Conservation (phyloP, 2,113 vertebrate species). For the Noctilio leporinus region DNA sequence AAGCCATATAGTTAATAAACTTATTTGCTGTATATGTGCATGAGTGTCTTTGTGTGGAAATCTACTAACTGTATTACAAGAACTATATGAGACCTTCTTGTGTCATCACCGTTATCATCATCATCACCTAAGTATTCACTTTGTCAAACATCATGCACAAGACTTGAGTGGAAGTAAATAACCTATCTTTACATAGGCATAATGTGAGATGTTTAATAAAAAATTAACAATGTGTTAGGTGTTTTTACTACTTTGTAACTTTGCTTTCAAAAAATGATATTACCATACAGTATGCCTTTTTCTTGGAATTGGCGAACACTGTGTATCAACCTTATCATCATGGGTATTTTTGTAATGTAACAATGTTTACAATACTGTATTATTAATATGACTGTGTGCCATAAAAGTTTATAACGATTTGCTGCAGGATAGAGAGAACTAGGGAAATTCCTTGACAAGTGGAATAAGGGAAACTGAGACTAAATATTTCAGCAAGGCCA, state of each 20-base stretch:
- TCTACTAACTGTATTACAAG: not conserved
- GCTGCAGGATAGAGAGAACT: too few species aligned
- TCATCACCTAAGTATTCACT: not conserved
- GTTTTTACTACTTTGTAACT: not conserved
- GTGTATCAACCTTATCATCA: not conserved
- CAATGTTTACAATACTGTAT: not conserved
- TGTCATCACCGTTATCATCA: not conserved
- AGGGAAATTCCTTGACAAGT: too few species aligned
- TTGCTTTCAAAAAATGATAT: not conserved
- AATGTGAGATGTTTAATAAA: not conserved
- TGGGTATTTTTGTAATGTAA: not conserved
- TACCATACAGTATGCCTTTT: not conserved
- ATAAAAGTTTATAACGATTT: not conserved
- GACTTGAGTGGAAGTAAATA: not conserved
- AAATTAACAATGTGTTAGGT: not conserved
- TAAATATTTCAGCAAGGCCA: too few species aligned
- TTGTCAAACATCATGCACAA: not conserved
- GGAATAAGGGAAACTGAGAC: too few species aligned
- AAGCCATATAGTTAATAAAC: not conserved
- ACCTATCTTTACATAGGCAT: not conserved
- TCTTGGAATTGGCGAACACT: not conserved
- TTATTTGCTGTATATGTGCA: too few species aligned
- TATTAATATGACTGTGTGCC: not conserved
- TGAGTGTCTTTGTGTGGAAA: not conserved
- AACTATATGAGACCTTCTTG: not conserved